Base-by-base conservation (phyloP, 2,888 invertebrate genomes). In the Erynnis tages region DNA sequence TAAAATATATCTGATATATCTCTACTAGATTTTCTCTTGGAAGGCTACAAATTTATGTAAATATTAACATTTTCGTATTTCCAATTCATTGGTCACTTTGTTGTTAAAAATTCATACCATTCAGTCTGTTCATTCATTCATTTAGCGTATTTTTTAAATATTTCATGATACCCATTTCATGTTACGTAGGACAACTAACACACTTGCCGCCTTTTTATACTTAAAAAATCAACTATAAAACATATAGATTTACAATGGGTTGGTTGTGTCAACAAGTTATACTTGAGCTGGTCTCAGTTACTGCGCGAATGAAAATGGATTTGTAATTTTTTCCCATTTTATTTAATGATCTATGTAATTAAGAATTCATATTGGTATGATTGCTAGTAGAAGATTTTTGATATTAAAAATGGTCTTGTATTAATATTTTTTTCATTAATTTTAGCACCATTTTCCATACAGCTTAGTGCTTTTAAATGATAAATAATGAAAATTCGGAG, bases 221-320 rank as follows among this genome's bases (percentile, higher is more conserved):
- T 45, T 46, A 44, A 47, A 27, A 47, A 21, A 38, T 21, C 4
- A 7, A 21, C 21, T 30, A 19, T 29, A 21, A 23, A 30, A 17
- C n/a, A n/a, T 32, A 4, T 25, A 30, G 35, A 5, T 13, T 47
- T 41, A 8, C 23, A 32, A 11, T 40, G 8, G 32, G 23, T 32
- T 49, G 32, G 32, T 41, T 13, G 13, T 46, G 23, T 11, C 25
- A 32, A 32, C 49, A 25, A 41, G 21, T 30, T 48, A 48, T 41
- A 34, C 13, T 34, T 17, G 49, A 41, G 49, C 49, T 49, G 49
- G 49, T 49, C 49, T 49, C 48, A 49, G 32, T 40, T 25, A 11
- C 8, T 35, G 32, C 23, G 32, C 32, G 32, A 41, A 49, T 40
- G 40, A 38, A 25, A 41, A 49, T 40, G 40, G 30, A 40, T 25